A percentile compares a stretch with the other conserved stretches of the same genome.
These are phyloP conservation scores for Eupithecia dodoneata DNA, from an alignment of 2,888 invertebrate species.

Conservation along the genomic window DNA sequence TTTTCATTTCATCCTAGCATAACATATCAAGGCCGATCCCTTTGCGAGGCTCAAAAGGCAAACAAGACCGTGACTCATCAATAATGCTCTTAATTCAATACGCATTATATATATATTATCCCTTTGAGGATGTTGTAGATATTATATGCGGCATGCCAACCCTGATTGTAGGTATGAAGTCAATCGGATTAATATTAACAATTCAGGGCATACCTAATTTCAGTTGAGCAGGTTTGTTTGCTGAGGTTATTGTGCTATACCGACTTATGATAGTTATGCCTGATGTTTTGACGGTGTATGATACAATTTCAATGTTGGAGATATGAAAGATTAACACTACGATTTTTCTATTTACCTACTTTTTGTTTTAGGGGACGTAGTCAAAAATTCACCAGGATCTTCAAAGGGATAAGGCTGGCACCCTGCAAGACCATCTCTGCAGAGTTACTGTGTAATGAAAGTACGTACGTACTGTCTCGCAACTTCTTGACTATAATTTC, in stretches of 20 bases:
- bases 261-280: neutral
- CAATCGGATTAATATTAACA: slow-evolving; percentile 9
- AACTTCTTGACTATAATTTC: neutral
- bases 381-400: neutral
- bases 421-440: neutral
- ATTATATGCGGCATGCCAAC: slow-evolving; percentile 2
- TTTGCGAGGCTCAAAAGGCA: neutral
- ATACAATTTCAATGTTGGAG: neutral
- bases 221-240: slow-evolving; percentile 5
- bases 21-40: neutral
- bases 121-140: slow-evolving; percentile 12
- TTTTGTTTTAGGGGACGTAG: neutral
- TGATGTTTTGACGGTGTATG: neutral
- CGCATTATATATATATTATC: slow-evolving; percentile 8
- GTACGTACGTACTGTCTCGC: neutral
- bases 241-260: neutral
- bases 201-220: slow-evolving; percentile 6
- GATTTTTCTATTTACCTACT: neutral
- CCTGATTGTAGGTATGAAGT: slow-evolving; percentile 8
- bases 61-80: slow-evolving; percentile 6
- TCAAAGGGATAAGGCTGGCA: neutral
- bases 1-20: neutral
- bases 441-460: neutral
- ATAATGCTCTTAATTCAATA: slow-evolving; percentile 13
- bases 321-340: neutral